A percentile compares a stretch with the other conserved stretches of the same genome.
Conservation (phyloP, 2,113 vertebrate genomes). For the Ptyas mucosa region DNA sequence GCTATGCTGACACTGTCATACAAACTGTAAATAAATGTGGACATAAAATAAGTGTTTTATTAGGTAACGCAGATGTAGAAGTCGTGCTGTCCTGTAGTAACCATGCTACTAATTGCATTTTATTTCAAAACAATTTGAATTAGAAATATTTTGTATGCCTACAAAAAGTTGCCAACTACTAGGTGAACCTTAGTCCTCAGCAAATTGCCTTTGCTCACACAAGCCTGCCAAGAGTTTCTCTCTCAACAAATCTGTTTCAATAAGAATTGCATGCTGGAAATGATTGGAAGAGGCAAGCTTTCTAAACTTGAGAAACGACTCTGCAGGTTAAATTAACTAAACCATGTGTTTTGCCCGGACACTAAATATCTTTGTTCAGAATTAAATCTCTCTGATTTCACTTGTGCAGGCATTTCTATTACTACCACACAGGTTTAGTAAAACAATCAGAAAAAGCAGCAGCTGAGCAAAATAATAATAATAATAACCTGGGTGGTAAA, state of each 20-base stretch:
- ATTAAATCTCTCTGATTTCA: background rate
- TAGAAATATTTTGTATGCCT: background rate
- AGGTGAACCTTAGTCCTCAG: background rate
- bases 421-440: background rate
- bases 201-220: background rate
- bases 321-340: background rate
- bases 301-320: background rate
- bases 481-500: background rate
- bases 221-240: background rate
- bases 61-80: background rate
- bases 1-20: background rate
- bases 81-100: background rate
- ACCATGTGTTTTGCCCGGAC: background rate
- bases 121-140: background rate
- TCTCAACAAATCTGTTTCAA: background rate
- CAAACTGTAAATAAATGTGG: background rate
- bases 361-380: background rate
- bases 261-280: background rate
- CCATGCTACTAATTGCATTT: background rate
- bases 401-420: background rate
- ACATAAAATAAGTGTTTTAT: background rate
- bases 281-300: background rate
- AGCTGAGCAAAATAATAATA: background rate
- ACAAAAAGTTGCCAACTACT: background rate
- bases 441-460: background rate